Base-by-base conservation (phyloP, 2,797 vertebrate species). In the Rousettus madagascariensis region DNA sequence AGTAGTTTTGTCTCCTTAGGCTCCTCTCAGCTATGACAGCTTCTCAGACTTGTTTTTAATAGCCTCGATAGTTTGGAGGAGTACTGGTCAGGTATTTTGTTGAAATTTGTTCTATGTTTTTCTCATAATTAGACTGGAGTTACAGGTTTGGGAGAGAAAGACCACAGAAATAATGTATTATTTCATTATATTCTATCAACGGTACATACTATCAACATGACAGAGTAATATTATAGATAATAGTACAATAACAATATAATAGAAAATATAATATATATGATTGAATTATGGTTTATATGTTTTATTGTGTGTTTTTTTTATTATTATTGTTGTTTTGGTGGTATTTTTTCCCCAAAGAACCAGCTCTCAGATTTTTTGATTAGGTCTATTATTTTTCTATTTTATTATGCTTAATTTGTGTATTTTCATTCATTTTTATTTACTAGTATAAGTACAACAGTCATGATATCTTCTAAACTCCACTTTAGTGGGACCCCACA, bases 281-380 rank as follows among this genome's bases (percentile, higher is more conserved):
- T 20, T 77, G 26, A 16, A 33, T 79, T 74, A n/a, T 59, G 19
- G 57, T 66, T 83, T 74, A 17, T 82, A 22, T 79, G 51, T 90
- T 72, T 83, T 84, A 77, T 20, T 90, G 36, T 30, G 51, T 96
- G 86, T 1, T 10, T 68, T 68, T 57, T 96, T 90, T 1, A n/a
- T 10, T 61, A 49, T 74, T 36, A 46, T 8, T 74, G 63, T 74
- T 36, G 53, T 83, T 92, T 93, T 71, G 26, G 26, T 84, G 63
- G 13, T 46, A 61, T 59, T 63, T 36, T 8, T n/a, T 4, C 13
- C 24, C 46, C 61, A 69, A 88, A 92, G 8, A 87, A 85, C 9
- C 59, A 74, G 51, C 11, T 82, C 68, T 92, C 74, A 6, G 53
- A 36, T 59, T 95, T 91, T 87, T 94, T 63, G 19, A 72, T 91